Evolutionary conservation across 2,797 vertebrate species (phyloP), one percentile per base, ranked within the genome.

Genomic region (Sparus aurata): DNA sequence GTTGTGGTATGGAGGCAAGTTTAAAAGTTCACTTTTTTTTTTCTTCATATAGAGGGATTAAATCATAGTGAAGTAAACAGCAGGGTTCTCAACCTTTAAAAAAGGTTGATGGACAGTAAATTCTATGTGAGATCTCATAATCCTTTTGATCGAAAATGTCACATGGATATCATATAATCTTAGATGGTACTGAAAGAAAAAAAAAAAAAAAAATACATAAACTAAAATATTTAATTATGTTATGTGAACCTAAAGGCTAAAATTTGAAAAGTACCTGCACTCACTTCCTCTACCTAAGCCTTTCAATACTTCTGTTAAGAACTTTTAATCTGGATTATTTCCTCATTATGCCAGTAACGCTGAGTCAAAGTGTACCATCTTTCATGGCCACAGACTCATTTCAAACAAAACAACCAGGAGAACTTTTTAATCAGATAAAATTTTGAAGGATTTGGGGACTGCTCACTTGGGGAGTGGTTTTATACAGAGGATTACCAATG

Each of bases 401-500:
- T 34, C 22, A 60, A 83, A 72, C 8, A 82, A 62, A 84, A 69
- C 50, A 75, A 68, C 18, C 22, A 38, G 18, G 38, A 69, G 41
- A 84, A 13, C 46, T 84, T 89, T 81, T 87, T 83, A 77, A 77
- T 85, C 75, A 55, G 69, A 82, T 84, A 23, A 72, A 23, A 55
- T 66, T 78, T 75, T 46, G 8, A 64, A 77, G 67, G 69, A 70
- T 83, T 83, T 80, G 43, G 10, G 23, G 49, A 57, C 65, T 79
- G 27, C 71, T 87, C 67, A 64, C 58, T 84, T 25, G 16, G 72
- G 54, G 20, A 75, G 53, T 78, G 23, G 49, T 84, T 86, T 88
- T 87, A 72, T 63, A 27, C 71, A 63, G 74, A 78, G 77, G 83
- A 85, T 89, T 88, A 87, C 63, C 38, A 75, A 73, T 78, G 81